Percentiles rank a stretch among this genome's conserved stretches.
These are phyloP conservation scores for Penaeus indicus DNA, from an alignment of 1,140 invertebrate genomes.

Conservation along the genomic window DNA sequence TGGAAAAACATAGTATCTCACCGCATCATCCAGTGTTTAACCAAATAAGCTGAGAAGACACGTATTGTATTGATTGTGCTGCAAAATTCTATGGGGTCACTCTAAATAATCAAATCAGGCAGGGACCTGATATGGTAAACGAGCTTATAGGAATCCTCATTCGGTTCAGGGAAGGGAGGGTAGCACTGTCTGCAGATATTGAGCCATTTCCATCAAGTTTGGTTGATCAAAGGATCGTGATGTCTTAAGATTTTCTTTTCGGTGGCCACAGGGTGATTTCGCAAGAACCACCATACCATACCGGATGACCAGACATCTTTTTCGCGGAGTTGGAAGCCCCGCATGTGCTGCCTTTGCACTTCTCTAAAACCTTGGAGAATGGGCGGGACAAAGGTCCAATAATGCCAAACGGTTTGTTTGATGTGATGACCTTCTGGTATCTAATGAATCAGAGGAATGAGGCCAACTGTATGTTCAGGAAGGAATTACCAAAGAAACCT, in stretches of 20 bases:
- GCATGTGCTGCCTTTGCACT: conserved; percentile 17
- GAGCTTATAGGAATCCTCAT: no score
- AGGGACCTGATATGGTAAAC: no score
- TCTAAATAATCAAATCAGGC: no score
- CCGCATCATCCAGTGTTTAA: no score
- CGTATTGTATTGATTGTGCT: conserved; percentile 8
- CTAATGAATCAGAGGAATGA: background rate
- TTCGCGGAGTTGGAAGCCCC: conserved; percentile 16
- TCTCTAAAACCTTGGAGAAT: background rate
- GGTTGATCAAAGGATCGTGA: no score
- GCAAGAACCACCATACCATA: background rate
- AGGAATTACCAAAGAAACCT: conserved; percentile 8
- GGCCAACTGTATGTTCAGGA: background rate
- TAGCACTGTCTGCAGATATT: no score
- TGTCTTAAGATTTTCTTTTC: no score
- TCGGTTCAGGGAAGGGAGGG: no score
- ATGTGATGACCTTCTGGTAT: conserved; percentile 26
- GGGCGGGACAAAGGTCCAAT: background rate
- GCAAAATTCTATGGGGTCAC: background rate
- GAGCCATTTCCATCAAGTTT: no score
- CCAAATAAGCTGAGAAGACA: conserved; percentile 10
- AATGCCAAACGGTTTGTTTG: background rate
- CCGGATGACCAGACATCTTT: conserved; percentile 20
- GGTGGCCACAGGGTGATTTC: conserved; percentile 16
- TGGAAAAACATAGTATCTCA: background rate